Conservation (phyloP, 2,113 vertebrate genomes). For the Cryptomyrus ogoouensis region DNA sequence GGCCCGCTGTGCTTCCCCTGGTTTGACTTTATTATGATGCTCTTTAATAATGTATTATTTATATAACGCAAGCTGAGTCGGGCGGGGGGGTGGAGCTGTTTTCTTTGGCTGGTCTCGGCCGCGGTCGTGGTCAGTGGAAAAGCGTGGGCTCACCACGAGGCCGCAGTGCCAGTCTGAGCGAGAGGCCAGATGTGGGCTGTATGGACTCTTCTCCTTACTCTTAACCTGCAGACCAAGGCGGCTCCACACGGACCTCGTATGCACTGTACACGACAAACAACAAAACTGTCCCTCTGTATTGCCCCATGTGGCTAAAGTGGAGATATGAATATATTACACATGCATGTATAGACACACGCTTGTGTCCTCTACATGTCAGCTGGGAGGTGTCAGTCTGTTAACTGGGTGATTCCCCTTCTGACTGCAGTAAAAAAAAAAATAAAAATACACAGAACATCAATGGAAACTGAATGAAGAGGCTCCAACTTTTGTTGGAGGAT, state of each 20-base stretch:
- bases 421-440: background rate
- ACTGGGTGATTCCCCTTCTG: background rate
- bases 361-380: background rate
- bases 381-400: background rate
- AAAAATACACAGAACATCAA: background rate
- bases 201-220: background rate
- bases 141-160: background rate
- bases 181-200: background rate
- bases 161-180: background rate
- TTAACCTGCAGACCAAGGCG: background rate
- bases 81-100: background rate
- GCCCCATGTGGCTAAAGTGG: background rate
- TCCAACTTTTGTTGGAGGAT: background rate
- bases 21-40: constrained; percentile 14
- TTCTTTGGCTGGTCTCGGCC: background rate
- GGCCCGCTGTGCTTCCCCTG: background rate
- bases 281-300: background rate
- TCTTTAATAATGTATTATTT: constrained; percentile 22
- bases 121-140: background rate
- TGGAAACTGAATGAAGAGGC: background rate
- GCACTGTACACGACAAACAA: background rate
- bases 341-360: background rate
- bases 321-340: background rate
- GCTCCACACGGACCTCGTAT: background rate
- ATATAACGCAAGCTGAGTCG: background rate